Evolutionary conservation across 2,113 vertebrate species (phyloP).

Genomic region (Gorsachius goisagi): DNA sequence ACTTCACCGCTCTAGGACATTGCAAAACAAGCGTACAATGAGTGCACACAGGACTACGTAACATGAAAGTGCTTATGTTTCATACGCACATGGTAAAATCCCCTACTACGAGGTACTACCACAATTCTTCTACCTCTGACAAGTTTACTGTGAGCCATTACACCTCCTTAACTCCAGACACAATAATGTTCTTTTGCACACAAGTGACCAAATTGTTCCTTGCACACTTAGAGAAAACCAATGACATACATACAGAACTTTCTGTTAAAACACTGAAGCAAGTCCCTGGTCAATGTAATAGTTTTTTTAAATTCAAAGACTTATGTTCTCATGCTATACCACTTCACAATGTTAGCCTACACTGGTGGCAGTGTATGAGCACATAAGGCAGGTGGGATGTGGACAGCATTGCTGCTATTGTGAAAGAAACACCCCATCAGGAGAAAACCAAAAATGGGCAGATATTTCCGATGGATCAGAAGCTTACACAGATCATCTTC

Average conservation of each 20-base stretch:
- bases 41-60: background rate
- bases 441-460: background rate
- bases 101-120: background rate
- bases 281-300: background rate
- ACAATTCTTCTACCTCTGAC: background rate
- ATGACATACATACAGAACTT: background rate
- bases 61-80: background rate
- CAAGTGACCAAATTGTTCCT: background rate
- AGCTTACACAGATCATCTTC: background rate
- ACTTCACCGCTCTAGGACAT: background rate
- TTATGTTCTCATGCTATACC: background rate
- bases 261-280: background rate
- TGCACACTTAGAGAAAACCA: background rate
- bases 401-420: background rate
- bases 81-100: background rate
- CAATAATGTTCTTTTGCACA: background rate
- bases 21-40: background rate
- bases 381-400: background rate
- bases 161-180: background rate
- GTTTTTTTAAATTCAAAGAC: background rate
- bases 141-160: background rate
- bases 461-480: background rate
- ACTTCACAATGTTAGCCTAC: background rate
- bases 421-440: background rate
- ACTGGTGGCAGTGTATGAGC: background rate